phyloP scores from a whole-genome alignment of 1,140 invertebrate species.

The Drosophila bocqueti region DNA sequence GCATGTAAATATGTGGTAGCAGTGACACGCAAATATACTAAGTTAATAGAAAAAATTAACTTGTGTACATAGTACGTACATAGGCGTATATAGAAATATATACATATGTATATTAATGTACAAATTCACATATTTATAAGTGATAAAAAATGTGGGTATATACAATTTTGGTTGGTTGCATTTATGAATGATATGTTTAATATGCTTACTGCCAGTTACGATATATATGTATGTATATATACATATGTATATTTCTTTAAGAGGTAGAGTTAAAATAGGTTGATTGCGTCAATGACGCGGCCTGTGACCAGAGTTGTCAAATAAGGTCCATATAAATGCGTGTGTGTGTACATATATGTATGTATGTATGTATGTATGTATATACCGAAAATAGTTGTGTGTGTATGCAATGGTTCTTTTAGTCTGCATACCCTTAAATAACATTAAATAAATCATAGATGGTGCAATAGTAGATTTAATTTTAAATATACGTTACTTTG shows the following conservation, averaged over 20 bases:
- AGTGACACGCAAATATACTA: slow-evolving; percentile 22
- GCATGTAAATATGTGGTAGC: not conserved
- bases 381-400: slow-evolving; percentile 10
- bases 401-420: slow-evolving; percentile 9
- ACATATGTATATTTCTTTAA: not conserved
- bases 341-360: not conserved
- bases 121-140: slow-evolving; percentile 11
- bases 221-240: not conserved
- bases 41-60: slow-evolving; percentile 6
- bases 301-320: slow-evolving; percentile 67
- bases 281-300: slow-evolving; percentile 74
- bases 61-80: slow-evolving; percentile 1
- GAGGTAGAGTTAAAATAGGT: slow-evolving; percentile 70
- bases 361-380: not conserved
- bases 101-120: slow-evolving; percentile 1
- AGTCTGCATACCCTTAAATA: not conserved
- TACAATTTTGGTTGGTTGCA: slow-evolving; percentile 11
- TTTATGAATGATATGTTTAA: not conserved
- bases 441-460: not conserved
- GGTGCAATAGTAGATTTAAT: not conserved
- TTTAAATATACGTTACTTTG: not conserved
- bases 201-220: not conserved
- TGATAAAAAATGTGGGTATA: not conserved
- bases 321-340: slow-evolving; percentile 23
- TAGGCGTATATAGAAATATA: not conserved